Evolutionary conservation across 2,113 vertebrate genomes (phyloP).

Genomic region (Mobula birostris): DNA sequence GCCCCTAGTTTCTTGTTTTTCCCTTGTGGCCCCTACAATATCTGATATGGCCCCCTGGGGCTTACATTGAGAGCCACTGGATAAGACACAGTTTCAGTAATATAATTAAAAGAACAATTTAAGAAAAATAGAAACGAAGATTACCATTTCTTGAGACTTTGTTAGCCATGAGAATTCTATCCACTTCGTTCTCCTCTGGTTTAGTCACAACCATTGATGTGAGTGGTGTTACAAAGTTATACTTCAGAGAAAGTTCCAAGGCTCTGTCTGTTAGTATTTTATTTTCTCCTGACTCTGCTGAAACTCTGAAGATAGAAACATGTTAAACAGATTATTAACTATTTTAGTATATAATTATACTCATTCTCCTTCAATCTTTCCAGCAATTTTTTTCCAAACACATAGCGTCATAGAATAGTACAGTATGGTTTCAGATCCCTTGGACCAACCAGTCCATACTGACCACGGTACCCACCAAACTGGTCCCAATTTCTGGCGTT

Average conservation of each 20-base stretch:
- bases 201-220: conserved; percentile 97
- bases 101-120: background rate
- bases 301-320: conserved; percentile 52
- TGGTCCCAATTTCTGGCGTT: too few relatives aligned
- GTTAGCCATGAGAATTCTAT: conserved; percentile 61
- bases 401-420: background rate
- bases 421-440: too few relatives aligned
- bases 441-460: too few relatives aligned
- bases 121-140: background rate
- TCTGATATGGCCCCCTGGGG: too few relatives aligned
- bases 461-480: too few relatives aligned
- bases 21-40: too few relatives aligned
- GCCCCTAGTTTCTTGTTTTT: too few relatives aligned
- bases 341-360: background rate
- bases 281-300: conserved; percentile 63
- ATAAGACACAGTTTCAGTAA: background rate
- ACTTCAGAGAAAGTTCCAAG: conserved; percentile 76
- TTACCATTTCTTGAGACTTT: conserved; percentile 70
- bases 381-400: background rate
- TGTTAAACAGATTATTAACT: background rate
- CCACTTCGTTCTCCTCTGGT: conserved; percentile 56
- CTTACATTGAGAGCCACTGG: too few relatives aligned
- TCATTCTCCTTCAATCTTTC: background rate
- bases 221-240: conserved; percentile 81
- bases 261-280: conserved; percentile 61